Percentiles rank a stretch among this genome's conserved stretches.
phyloP scores from a whole-genome alignment of 2,888 invertebrate genomes.

The Hipparchia sbordonii region DNA sequence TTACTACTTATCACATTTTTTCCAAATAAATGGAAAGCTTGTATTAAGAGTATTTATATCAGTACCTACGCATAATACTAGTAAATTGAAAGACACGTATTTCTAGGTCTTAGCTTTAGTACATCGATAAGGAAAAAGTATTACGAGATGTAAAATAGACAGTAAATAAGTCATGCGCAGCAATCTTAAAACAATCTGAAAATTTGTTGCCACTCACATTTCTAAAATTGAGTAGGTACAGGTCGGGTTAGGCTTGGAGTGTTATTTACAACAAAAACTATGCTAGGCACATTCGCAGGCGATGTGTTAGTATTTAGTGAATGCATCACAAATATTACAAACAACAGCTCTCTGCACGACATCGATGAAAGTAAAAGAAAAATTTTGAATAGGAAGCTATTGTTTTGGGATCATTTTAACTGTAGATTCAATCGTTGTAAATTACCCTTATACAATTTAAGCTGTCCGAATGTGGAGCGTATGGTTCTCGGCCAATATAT shows the following conservation, averaged over 20 bases:
- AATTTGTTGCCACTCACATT: background rate
- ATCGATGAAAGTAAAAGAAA: background rate
- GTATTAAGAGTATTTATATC: too few relatives aligned
- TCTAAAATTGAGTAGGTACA: background rate
- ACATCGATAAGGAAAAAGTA: too few relatives aligned
- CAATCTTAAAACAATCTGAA: background rate
- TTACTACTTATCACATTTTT: too few relatives aligned
- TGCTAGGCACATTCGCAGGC: slow-evolving; percentile 1
- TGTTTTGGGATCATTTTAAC: background rate
- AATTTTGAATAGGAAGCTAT: background rate
- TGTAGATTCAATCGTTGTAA: too few relatives aligned
- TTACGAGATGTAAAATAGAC: too few relatives aligned
- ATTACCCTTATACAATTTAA: too few relatives aligned
- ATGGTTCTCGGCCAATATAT: background rate
- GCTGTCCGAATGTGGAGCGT: background rate
- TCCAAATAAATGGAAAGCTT: too few relatives aligned
- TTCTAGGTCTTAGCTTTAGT: too few relatives aligned
- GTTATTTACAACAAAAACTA: background rate
- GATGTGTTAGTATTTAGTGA: slow-evolving; percentile 1
- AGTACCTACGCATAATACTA: too few relatives aligned
- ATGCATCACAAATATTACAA: slow-evolving; percentile 1
- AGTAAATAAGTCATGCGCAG: too few relatives aligned
- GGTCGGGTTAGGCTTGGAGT: background rate
- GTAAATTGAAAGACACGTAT: too few relatives aligned
- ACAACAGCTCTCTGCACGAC: slow-evolving; percentile 19